Evolutionary conservation across 1,140 invertebrate species (phyloP), one percentile per base, ranked within the genome.

Genomic region (Phortica variegata): DNA sequence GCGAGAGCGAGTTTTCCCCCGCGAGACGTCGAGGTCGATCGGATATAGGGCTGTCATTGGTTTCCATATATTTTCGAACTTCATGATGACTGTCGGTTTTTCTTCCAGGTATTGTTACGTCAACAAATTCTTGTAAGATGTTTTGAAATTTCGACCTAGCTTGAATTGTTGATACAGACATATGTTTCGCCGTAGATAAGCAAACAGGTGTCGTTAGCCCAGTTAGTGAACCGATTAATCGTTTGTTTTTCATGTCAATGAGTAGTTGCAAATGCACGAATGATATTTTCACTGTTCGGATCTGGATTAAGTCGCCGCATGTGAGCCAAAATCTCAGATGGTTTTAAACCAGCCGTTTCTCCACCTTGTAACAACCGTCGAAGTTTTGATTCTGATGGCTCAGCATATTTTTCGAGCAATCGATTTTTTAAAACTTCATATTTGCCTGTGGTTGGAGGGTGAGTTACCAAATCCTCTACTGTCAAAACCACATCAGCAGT

Each of bases 141-240:
- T 23, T n/a, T 16, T 12, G 19, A 65, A 43, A 20, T 66, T 44
- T n/a, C 34, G 1, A 31, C 26, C 7, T 49, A 38, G 13, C 10
- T 23, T 2, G 42, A 26, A 31, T 43, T 19, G 23, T 4, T 49
- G 48, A 10, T 21, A 42, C 19, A 32, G 34, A 2, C 44, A 13
- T 15, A 40, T 9, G 2, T 51, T 49, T 37, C 42, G 47, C 39
- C 42, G 31, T 16, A 37, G 31, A 40, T 33, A 33, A 43, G 39
- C 21, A 39, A 34, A 43, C 47, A 12, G 32, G 43, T 13, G 18
- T 39, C 12, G 18, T 17, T 13, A 17, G 20, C 16, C 0, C 58
- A 70, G 34, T 39, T 33, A 38, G 13, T 20, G 48, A 39, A 18
- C 77, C 73, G 12, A 74, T 45, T 10, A 77, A 43, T 2, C 57